These are phyloP conservation scores for Bruchidius siliquastri DNA, from an alignment of 2,888 invertebrate species.

Conservation along the genomic window DNA sequence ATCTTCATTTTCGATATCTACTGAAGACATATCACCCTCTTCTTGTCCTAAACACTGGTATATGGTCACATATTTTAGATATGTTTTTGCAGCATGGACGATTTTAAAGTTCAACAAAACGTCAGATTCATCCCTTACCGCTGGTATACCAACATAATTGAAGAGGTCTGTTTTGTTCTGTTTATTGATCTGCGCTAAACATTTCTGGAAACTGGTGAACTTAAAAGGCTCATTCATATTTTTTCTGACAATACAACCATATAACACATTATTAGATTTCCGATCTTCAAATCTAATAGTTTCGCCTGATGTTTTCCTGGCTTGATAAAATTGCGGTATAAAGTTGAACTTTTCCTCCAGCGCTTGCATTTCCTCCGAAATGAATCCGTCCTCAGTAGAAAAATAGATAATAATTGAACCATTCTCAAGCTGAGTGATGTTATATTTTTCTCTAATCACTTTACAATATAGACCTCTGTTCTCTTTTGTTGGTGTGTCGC, in stretches of 20 bases:
- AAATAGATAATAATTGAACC: slow-evolving; percentile 40
- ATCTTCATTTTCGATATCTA: not conserved
- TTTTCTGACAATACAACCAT: slow-evolving; percentile 32
- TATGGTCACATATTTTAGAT: slow-evolving; percentile 29
- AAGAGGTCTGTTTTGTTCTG: slow-evolving; percentile 19
- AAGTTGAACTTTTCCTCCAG: slow-evolving; percentile 37
- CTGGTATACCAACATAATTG: slow-evolving; percentile 19
- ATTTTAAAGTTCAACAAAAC: slow-evolving; percentile 34
- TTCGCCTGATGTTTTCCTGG: slow-evolving; percentile 28
- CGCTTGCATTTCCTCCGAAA: slow-evolving; percentile 30
- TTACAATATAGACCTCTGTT: slow-evolving; percentile 19
- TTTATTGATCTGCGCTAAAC: slow-evolving; percentile 22
- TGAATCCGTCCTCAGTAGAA: slow-evolving; percentile 31
- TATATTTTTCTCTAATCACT: slow-evolving; percentile 24
- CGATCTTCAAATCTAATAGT: slow-evolving; percentile 25
- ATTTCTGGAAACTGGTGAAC: slow-evolving; percentile 25
- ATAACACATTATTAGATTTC: slow-evolving; percentile 26
- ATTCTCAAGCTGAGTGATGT: slow-evolving; percentile 32
- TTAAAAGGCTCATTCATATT: slow-evolving; percentile 18
- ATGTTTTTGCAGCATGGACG: slow-evolving; percentile 33
- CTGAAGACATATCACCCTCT: not conserved
- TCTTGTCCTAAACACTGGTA: slow-evolving; percentile 32
- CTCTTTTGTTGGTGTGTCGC: not conserved
- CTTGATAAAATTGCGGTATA: slow-evolving; percentile 26
- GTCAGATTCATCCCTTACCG: slow-evolving; percentile 23